Percentiles rank a stretch among this genome's conserved stretches.
Conservation (phyloP, 2,113 vertebrate species). For the Zapornia atra region DNA sequence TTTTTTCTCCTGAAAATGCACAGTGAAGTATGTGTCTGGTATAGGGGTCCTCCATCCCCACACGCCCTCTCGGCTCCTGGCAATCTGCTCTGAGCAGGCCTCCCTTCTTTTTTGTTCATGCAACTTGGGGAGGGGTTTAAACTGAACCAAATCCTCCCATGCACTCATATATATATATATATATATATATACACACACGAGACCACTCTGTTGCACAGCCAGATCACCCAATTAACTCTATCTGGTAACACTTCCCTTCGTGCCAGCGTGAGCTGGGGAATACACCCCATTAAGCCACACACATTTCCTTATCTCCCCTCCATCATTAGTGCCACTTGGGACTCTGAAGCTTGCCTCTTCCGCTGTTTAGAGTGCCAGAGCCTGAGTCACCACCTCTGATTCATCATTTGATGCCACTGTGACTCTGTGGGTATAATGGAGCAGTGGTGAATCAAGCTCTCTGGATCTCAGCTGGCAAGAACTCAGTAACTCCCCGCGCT, state of each 20-base stretch:
- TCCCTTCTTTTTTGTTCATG: not conserved
- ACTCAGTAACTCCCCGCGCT: not conserved
- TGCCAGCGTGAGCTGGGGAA: not conserved
- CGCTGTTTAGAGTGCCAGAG: not conserved
- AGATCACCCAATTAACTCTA: not conserved
- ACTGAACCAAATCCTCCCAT: not conserved
- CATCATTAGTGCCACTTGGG: constrained; percentile 13
- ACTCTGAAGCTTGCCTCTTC: not conserved
- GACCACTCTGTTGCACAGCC: not conserved
- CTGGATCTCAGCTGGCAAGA: not conserved
- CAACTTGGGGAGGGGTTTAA: not conserved
- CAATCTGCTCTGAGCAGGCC: not conserved
- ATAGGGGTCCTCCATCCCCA: not conserved
- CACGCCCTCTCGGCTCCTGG: not conserved
- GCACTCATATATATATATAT: not conserved
- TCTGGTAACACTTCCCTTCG: not conserved
- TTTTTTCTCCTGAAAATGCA: not conserved
- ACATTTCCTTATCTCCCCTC: not conserved
- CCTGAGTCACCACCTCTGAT: constrained; percentile 58
- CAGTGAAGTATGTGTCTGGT: not conserved
- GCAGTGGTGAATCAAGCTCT: not conserved
- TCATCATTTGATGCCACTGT: not conserved
- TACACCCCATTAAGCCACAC: not conserved
- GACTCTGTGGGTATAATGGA: not conserved
- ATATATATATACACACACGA: not conserved